Evolutionary conservation across 2,888 invertebrate genomes (phyloP), one percentile per base, ranked within the genome.

Genomic region (Cephus pygmeus): DNA sequence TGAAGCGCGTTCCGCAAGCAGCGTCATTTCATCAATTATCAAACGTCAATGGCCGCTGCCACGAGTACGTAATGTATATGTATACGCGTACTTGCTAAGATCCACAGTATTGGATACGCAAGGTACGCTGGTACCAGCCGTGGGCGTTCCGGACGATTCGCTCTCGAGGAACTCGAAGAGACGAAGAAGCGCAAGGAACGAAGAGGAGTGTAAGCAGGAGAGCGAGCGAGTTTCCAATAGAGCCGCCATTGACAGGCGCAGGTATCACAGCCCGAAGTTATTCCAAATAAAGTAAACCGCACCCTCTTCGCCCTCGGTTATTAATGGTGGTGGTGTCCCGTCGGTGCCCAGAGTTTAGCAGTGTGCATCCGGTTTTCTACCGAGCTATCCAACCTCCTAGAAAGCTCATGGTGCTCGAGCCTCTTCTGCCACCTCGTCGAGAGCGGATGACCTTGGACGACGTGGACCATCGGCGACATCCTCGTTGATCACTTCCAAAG

Each of bases 281-380:
- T 84, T 83, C 79, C 80, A 84, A 87, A 84, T 81, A 85, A 86
- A 85, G 82, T 84, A 84, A 85, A 83, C 75, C 36, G 77, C 69
- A 76, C 81, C 81, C 77, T 81, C 80, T 75, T 78, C 78, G 79
- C 81, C 82, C 78, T 83, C 80, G 83, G 84, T 88, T 87, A 88
- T 88, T 88, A 88, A 88, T 88, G 87, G 83, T 82, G 79, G 34
- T 73, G 78, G 73, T 82, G 81, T 81, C 83, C 77, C 76, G 76
- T 71, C 68, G 84, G 81, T 84, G 84, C 82, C 83, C 80, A 77
- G 81, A 80, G 81, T 84, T 83, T 83, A 86, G 85, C 84, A 86
- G 83, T 81, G 83, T 83, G 82, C 86, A 86, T 87, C 86, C 88
- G 85, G 87, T 88, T 87, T 85, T 85, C 81, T 80, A 77, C 76